A percentile compares a stretch with the other conserved stretches of the same genome.
Conservation (phyloP, 2,888 invertebrate genomes). For the Minunthozetes semirufus region DNA sequence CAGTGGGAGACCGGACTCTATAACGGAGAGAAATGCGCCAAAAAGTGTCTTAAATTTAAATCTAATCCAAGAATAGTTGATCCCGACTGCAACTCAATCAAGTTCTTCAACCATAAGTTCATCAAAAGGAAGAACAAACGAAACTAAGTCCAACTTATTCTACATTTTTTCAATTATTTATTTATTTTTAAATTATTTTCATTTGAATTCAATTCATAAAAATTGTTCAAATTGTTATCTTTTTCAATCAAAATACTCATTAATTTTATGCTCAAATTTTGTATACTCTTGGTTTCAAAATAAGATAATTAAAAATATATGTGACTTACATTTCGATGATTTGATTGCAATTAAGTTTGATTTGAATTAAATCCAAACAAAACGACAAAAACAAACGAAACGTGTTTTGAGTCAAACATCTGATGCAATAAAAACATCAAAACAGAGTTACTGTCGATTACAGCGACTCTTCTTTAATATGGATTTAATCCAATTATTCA, state of each 20-base stretch:
- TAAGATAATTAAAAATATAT: too few species aligned
- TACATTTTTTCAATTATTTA: not conserved
- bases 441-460: not conserved
- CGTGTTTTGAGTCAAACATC: not conserved
- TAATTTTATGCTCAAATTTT: too few species aligned
- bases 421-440: not conserved
- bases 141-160: not conserved
- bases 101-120: constrained; percentile 41
- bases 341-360: not conserved
- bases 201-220: not conserved
- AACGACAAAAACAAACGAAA: not conserved
- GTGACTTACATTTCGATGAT: too few species aligned
- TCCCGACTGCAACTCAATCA: constrained; percentile 43
- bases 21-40: constrained; percentile 43
- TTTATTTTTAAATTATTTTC: not conserved
- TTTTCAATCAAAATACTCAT: too few species aligned
- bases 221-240: too few species aligned
- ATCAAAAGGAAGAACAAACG: constrained; percentile 18
- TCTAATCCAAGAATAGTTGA: constrained; percentile 41
- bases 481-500: too few species aligned
- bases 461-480: not conserved
- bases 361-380: not conserved
- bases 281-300: too few species aligned
- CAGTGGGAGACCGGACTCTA: constrained; percentile 44
- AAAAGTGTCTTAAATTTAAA: constrained; percentile 41